Evolutionary conservation across 2,888 invertebrate species (phyloP).

Genomic region (Dryocosmus kuriphilus): DNA sequence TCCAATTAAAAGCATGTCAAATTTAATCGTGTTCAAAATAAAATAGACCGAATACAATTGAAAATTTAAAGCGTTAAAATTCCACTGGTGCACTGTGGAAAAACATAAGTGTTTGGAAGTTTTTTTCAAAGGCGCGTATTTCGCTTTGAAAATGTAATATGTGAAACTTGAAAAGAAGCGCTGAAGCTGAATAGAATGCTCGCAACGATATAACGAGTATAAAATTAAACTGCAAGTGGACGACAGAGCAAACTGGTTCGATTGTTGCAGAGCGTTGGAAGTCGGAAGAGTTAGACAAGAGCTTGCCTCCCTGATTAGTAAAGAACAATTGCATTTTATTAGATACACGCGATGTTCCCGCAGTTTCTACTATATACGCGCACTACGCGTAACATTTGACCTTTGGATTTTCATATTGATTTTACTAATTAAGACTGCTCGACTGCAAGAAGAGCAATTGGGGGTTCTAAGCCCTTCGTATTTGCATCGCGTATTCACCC

Average conservation of each 20-base stretch:
- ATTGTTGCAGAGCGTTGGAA: not conserved
- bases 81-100: no score
- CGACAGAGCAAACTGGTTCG: not conserved
- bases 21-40: no score
- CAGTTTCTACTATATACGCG: conserved; percentile 9
- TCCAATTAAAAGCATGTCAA: no score
- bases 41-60: no score
- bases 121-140: not conserved
- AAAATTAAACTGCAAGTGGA: not conserved
- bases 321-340: conserved; percentile 36
- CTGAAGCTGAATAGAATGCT: not conserved
- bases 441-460: conserved; percentile 20
- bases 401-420: conserved; percentile 69
- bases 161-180: not conserved
- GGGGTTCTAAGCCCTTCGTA: conserved; percentile 32
- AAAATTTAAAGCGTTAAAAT: no score
- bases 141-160: not conserved
- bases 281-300: not conserved
- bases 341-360: conserved; percentile 26
- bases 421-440: conserved; percentile 67
- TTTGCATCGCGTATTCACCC: conserved; percentile 29
- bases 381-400: conserved; percentile 60
- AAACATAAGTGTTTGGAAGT: no score
- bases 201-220: not conserved
- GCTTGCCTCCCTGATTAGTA: not conserved